phyloP scores from a whole-genome alignment of 1,140 invertebrate species.

The Nymphalis io region DNA sequence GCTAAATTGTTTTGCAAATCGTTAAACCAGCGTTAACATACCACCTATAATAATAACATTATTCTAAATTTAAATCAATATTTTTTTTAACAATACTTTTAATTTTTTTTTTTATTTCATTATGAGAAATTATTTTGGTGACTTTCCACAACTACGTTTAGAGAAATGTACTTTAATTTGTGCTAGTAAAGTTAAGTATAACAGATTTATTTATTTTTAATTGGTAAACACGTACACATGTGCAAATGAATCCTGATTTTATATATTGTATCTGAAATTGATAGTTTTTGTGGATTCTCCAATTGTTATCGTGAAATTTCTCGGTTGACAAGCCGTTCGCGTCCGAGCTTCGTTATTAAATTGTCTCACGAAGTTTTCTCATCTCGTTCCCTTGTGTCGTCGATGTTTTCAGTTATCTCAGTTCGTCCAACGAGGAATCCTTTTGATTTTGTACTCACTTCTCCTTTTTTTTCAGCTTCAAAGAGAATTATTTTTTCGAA shows the following conservation, averaged over 20 bases:
- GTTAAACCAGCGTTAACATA: too few relatives aligned
- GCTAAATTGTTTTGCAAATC: too few relatives aligned
- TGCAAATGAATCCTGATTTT: neutral
- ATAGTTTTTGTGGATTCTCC: constrained; percentile 31
- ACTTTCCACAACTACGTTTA: too few relatives aligned
- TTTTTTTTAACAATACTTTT: too few relatives aligned
- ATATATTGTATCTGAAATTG: constrained; percentile 15
- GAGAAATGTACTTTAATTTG: too few relatives aligned
- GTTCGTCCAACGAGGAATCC: constrained; percentile 44
- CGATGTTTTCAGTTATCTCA: constrained; percentile 50
- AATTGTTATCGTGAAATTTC: constrained; percentile 50
- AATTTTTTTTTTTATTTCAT: too few relatives aligned
- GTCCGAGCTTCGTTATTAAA: constrained; percentile 66
- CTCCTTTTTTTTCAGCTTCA: constrained; percentile 33
- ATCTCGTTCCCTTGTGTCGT: constrained; percentile 52
- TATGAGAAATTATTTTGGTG: too few relatives aligned
- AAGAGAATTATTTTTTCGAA: constrained; percentile 39
- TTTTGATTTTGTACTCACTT: constrained; percentile 48
- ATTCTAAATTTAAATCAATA: too few relatives aligned
- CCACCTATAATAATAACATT: too few relatives aligned
- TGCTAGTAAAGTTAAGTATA: too few relatives aligned
- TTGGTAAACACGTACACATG: neutral
- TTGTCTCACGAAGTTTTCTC: constrained; percentile 70
- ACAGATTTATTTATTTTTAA: too few relatives aligned
- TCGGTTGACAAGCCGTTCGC: constrained; percentile 48